phyloP scores from a whole-genome alignment of 2,113 vertebrate species.

The Salvelinus namaycush region DNA sequence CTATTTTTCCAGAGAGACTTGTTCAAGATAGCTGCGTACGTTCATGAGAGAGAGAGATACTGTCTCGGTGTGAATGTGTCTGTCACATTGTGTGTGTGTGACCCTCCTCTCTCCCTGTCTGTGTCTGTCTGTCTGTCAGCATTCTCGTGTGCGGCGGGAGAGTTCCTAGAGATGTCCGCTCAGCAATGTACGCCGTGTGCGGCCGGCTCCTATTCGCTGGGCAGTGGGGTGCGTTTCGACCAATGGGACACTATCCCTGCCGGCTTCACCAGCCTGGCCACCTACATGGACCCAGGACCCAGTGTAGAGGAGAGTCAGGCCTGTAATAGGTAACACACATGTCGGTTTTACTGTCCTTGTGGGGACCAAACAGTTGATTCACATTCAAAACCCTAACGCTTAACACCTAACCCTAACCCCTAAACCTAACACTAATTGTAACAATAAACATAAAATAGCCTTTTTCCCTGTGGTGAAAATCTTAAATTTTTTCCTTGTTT shows the following conservation, averaged over 20 bases:
- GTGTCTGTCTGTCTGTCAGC: constrained; percentile 66
- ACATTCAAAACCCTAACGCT: too few species aligned
- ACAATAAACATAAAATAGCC: too few species aligned
- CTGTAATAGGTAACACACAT: constrained; percentile 81
- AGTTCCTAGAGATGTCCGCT: constrained; percentile 93
- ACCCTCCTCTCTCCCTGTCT: too few species aligned
- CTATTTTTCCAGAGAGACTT: too few species aligned
- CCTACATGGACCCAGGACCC: constrained; percentile 83
- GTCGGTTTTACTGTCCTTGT: too few species aligned
- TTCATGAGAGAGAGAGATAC: too few species aligned
- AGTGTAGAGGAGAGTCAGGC: constrained; percentile 77
- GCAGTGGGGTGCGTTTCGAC: constrained; percentile 93
- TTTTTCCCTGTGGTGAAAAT: too few species aligned
- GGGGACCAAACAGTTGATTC: too few species aligned
- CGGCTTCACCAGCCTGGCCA: constrained; percentile 90
- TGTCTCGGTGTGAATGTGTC: neutral
- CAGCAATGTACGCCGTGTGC: constrained; percentile 92
- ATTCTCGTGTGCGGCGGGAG: constrained; percentile 91
- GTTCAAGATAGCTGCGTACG: too few species aligned
- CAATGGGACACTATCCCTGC: constrained; percentile 92
- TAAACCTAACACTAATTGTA: too few species aligned
- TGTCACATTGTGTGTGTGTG: neutral
- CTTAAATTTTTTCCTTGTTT: too few species aligned
- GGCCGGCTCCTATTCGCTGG: constrained; percentile 90
- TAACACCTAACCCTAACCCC: too few species aligned